Conservation (phyloP, 2,888 invertebrate species). For the Stegophylla sp. region DNA sequence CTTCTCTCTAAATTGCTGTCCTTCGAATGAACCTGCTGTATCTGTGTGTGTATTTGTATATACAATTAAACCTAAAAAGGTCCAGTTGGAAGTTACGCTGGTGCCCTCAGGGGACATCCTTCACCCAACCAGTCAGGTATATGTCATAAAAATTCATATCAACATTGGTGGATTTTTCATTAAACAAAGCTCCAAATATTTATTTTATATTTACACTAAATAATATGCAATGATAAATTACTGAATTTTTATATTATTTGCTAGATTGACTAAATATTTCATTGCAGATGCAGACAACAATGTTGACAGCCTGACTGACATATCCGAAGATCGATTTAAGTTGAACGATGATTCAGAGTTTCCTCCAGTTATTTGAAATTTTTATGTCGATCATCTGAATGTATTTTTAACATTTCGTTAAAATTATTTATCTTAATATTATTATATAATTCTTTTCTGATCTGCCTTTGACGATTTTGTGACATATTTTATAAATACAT, state of each 20-base stretch:
- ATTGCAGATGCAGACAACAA: slow-evolving; percentile 75
- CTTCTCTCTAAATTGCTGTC: slow-evolving; percentile 51
- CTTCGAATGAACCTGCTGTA: slow-evolving; percentile 48
- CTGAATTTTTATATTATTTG: neutral
- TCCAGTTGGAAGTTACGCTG: slow-evolving; percentile 77
- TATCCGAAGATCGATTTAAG: slow-evolving; percentile 75
- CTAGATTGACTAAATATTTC: slow-evolving; percentile 1
- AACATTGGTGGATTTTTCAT: slow-evolving; percentile 39
- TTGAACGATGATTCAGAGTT: slow-evolving; percentile 84
- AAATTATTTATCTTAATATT: slow-evolving; percentile 34
- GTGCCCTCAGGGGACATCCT: slow-evolving; percentile 85
- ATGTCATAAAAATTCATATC: slow-evolving; percentile 51
- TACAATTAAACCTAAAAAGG: slow-evolving; percentile 48
- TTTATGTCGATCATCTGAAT: neutral
- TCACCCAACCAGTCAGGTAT: slow-evolving; percentile 87
- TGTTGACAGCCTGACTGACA: slow-evolving; percentile 76
- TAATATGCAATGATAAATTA: slow-evolving; percentile 1
- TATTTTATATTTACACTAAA: slow-evolving; percentile 30
- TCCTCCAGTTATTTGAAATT: slow-evolving; percentile 72
- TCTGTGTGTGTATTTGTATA: slow-evolving; percentile 50
- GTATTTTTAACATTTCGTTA: slow-evolving; percentile 8
- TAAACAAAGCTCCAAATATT: neutral
- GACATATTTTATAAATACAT: slow-evolving; percentile 48
- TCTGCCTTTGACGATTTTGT: slow-evolving; percentile 44
- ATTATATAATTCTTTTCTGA: slow-evolving; percentile 41